Percentiles rank a stretch among this genome's conserved stretches.
Conservation (phyloP, 1,140 invertebrate genomes). For the Euschistus heros region DNA sequence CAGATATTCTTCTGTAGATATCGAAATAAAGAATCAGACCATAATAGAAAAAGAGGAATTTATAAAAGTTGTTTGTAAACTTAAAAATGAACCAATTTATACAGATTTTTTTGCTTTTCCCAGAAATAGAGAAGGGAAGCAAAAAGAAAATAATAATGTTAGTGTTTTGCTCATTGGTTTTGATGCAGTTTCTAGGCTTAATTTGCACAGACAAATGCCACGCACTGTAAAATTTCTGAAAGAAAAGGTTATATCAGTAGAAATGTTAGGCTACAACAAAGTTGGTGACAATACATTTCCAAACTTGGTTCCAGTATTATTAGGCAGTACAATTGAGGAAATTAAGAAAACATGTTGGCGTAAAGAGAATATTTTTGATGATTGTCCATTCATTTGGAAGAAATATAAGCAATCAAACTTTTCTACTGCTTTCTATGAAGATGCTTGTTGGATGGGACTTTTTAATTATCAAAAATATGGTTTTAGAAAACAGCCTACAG, state of each 20-base stretch:
- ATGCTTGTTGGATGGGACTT: slow-evolving; percentile 42
- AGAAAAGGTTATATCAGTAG: slow-evolving; percentile 33
- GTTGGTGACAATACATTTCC: slow-evolving; percentile 40
- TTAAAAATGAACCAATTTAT: slow-evolving; percentile 26
- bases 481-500: slow-evolving; percentile 43
- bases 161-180: slow-evolving; percentile 62
- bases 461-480: slow-evolving; percentile 47
- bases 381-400: slow-evolving; percentile 47
- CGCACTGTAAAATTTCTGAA: slow-evolving; percentile 38
- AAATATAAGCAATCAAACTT: slow-evolving; percentile 41
- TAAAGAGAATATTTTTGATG: slow-evolving; percentile 43
- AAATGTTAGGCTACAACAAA: slow-evolving; percentile 38
- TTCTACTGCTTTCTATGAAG: slow-evolving; percentile 44
- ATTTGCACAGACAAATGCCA: slow-evolving; percentile 45
- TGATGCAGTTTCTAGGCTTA: slow-evolving; percentile 47
- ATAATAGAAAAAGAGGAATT: slow-evolving; percentile 29
- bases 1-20: slow-evolving; percentile 28
- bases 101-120: slow-evolving; percentile 33
- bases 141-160: slow-evolving; percentile 19
- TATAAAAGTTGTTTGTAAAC: slow-evolving; percentile 28
- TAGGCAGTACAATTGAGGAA: slow-evolving; percentile 37
- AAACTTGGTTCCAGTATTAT: slow-evolving; percentile 37
- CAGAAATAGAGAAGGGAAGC: slow-evolving; percentile 8
- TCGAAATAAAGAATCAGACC: slow-evolving; percentile 22
- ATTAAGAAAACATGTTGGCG: slow-evolving; percentile 32